These are phyloP conservation scores for Mola mola DNA, from an alignment of 2,113 vertebrate species.

Conservation along the genomic window DNA sequence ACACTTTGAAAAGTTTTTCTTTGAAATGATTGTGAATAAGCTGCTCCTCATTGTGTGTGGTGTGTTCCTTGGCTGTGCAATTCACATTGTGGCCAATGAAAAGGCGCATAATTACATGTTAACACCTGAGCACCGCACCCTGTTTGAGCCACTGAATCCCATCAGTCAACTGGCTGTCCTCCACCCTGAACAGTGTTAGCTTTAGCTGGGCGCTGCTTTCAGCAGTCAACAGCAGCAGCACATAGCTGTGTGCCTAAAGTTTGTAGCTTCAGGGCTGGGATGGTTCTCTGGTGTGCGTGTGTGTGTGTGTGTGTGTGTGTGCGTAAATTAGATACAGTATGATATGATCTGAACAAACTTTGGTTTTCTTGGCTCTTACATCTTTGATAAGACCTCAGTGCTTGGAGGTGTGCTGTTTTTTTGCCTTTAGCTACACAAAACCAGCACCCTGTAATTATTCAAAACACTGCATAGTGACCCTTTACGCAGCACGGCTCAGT, in stretches of 20 bases:
- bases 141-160: slow-evolving; percentile 76
- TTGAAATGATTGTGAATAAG: slow-evolving; percentile 64
- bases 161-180: slow-evolving; percentile 77
- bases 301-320: slow-evolving; percentile 38
- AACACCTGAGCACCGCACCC: slow-evolving; percentile 76
- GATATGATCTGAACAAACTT: slow-evolving; percentile 69
- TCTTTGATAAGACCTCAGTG: slow-evolving; percentile 56
- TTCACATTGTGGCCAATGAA: slow-evolving; percentile 78
- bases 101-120: slow-evolving; percentile 82
- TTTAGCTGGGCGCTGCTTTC: slow-evolving; percentile 52
- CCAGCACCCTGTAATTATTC: slow-evolving; percentile 46
- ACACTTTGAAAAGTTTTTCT: slow-evolving; percentile 48
- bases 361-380: slow-evolving; percentile 58
- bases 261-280: slow-evolving; percentile 81
- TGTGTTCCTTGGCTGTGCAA: slow-evolving; percentile 64
- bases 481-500: slow-evolving; percentile 59
- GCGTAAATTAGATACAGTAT: slow-evolving; percentile 27
- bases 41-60: slow-evolving; percentile 36
- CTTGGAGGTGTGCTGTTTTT: slow-evolving; percentile 42
- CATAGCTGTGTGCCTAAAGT: slow-evolving; percentile 73
- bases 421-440: slow-evolving; percentile 39
- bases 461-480: slow-evolving; percentile 44
- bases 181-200: slow-evolving; percentile 67
- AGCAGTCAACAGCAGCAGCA: slow-evolving; percentile 30
- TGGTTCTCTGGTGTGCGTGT: slow-evolving; percentile 44